Base-by-base conservation (phyloP, 2,888 invertebrate genomes). In the Coelinius sp. region DNA sequence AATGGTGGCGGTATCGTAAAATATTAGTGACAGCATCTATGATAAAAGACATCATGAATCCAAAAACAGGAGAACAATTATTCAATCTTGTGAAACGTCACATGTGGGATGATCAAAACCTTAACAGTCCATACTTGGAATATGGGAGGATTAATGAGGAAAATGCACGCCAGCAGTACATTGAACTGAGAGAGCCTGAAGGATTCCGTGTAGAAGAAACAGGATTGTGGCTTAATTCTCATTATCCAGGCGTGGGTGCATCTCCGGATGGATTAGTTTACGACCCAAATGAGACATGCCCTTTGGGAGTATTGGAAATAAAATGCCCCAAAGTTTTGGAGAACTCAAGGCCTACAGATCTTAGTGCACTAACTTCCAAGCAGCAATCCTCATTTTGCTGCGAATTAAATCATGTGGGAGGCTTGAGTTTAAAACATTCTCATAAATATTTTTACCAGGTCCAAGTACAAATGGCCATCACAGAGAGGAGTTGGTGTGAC, bases 391-490 rank as follows among this genome's bases (percentile, higher is more conserved):
- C 71, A 63, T 77, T 77, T 68, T 77, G 74, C 27, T 76, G 76
- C 64, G 27, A 67, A 38, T 24, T 62, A 1, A 56, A 24, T 24
- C 5, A 31, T 20, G 53, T 31, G 59, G 52, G 63, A 5, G 6
- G 8, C 7, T 12, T 75, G 64, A 68, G 25, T 35, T 73, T 79
- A 27, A 76, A 76, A 68, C 64, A 53, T 65, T 73, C 20, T 41
- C 77, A 79, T 59, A 59, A 27, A 66, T 79, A 78, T 74, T 77
- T 75, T 70, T 76, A 68, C 38, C 79, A 78, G 72, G 66, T 77
- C 38, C 77, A 78, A 72, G 49, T 71, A 27, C 74, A 78, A 75
- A 77, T 79, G 76, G 77, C 76, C 6, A 72, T 79, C n/a, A 75
- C 74, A 22, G 72, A 76, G 59, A 73, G 73, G 67, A 25, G 35